These are phyloP conservation scores for Xestia c-nigrum DNA, from an alignment of 2,888 invertebrate genomes.

Conservation along the genomic window DNA sequence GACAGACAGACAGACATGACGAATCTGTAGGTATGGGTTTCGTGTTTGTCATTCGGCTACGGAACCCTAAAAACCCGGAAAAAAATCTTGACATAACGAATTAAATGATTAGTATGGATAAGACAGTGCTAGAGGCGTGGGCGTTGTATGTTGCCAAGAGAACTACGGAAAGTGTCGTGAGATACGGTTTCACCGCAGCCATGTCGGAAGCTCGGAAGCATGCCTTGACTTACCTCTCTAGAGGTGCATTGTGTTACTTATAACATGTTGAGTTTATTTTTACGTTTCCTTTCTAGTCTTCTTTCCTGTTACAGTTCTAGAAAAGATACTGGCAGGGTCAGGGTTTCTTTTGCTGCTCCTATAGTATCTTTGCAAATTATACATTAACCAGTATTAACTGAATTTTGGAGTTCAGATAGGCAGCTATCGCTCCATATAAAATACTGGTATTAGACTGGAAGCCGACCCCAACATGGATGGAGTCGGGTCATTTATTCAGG, in stretches of 20 bases:
- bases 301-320: neutral
- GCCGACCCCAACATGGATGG: neutral
- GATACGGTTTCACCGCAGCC: conserved; percentile 12
- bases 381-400: too few relatives aligned
- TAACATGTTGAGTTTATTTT: conserved; percentile 14
- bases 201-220: conserved; percentile 23
- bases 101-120: neutral
- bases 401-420: too few relatives aligned
- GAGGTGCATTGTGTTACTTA: conserved; percentile 21
- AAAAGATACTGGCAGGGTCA: neutral
- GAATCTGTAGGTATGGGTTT: too few relatives aligned
- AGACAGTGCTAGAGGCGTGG: neutral
- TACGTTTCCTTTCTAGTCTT: neutral
- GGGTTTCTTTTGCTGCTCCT: neutral
- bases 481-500: neutral
- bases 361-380: neutral
- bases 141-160: conserved; percentile 4
- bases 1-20: too few relatives aligned
- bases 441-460: neutral
- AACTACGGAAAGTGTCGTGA: conserved; percentile 32
- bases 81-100: too few relatives aligned
- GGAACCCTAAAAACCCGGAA: too few relatives aligned
- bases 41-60: too few relatives aligned
- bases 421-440: too few relatives aligned
- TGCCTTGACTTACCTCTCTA: conserved; percentile 30